These are phyloP conservation scores for Chrysolina americana DNA, from an alignment of 2,888 invertebrate species.

Conservation along the genomic window DNA sequence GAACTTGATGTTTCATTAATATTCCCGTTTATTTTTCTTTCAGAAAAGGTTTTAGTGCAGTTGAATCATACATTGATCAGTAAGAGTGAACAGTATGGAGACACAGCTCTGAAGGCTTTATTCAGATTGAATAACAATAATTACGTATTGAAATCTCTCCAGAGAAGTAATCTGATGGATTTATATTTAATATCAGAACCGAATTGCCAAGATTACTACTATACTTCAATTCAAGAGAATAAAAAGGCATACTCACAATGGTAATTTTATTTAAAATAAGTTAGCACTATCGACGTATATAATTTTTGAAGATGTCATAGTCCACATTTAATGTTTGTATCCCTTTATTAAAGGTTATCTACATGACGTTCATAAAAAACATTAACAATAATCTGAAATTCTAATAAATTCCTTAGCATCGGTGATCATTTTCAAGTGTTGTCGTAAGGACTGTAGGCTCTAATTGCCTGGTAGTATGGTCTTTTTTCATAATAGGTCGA, in stretches of 20 bases:
- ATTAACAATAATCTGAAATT: no score
- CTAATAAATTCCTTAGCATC: no score
- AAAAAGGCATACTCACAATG: constrained; percentile 82
- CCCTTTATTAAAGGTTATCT: no score
- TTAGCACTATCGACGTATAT: no score
- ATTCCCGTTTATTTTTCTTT: constrained; percentile 53
- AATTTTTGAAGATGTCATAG: no score
- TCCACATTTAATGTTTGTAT: no score
- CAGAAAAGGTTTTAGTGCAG: constrained; percentile 91
- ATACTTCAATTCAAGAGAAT: constrained; percentile 88
- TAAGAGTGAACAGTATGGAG: constrained; percentile 93
- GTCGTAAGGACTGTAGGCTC: no score
- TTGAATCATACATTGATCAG: constrained; percentile 90
- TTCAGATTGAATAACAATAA: constrained; percentile 96
- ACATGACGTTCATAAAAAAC: no score
- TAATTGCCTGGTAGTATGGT: no score
- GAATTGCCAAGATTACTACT: constrained; percentile 88
- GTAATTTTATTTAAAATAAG: constrained; percentile 63
- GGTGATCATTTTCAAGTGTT: no score
- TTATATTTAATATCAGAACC: constrained; percentile 87
- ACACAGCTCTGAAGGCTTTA: constrained; percentile 87
- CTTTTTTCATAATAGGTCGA: no score
- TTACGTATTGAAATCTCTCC: constrained; percentile 93
- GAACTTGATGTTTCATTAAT: constrained; percentile 5
- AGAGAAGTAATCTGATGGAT: constrained; percentile 87